phyloP scores from a whole-genome alignment of 2,888 invertebrate genomes.

The Mycalesis mineus region DNA sequence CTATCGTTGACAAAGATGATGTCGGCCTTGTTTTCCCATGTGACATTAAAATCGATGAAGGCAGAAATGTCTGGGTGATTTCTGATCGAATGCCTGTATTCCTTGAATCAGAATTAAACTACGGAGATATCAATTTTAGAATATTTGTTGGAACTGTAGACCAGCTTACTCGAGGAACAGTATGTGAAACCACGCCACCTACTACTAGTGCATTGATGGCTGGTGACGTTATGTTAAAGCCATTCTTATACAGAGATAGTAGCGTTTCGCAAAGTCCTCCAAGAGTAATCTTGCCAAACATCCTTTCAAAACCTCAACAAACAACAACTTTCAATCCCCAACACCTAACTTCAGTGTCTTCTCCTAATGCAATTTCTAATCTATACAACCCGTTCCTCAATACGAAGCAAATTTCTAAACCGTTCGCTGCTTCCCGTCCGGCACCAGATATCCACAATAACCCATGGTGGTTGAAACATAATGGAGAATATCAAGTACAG shows the following conservation, averaged over 20 bases:
- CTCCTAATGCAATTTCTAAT: constrained; percentile 37
- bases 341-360: neutral
- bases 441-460: constrained; percentile 27
- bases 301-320: constrained; percentile 6
- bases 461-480: constrained; percentile 46
- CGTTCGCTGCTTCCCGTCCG: constrained; percentile 21
- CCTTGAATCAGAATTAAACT: constrained; percentile 82
- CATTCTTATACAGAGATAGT: no score
- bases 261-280: constrained; percentile 18
- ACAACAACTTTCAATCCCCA: constrained; percentile 23
- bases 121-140: constrained; percentile 87
- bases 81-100: constrained; percentile 91
- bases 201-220: neutral
- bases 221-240: no score
- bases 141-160: constrained; percentile 84
- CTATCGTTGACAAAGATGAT: constrained; percentile 85
- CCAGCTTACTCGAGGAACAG: constrained; percentile 82
- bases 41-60: constrained; percentile 86
- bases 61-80: constrained; percentile 86
- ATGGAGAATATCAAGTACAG: constrained; percentile 35
- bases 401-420: constrained; percentile 35
- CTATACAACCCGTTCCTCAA: constrained; percentile 39
- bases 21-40: constrained; percentile 86
- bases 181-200: constrained; percentile 77
- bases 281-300: constrained; percentile 16